Conservation (phyloP, 2,888 invertebrate genomes). For the Sthenelais limicola region DNA sequence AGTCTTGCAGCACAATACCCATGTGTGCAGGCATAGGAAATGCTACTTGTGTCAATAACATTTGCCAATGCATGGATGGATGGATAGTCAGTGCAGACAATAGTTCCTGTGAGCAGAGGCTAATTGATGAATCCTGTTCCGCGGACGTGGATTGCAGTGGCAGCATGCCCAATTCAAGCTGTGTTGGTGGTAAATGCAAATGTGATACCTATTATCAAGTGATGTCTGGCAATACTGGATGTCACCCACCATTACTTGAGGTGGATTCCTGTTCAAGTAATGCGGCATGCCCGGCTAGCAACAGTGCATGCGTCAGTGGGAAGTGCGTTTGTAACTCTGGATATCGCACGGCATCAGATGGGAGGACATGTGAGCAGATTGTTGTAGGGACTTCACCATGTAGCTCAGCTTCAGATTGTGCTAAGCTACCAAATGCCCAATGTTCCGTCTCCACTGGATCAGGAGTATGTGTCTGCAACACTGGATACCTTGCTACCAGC, state of each 20-base stretch:
- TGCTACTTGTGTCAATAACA: neutral
- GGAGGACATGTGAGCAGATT: constrained; percentile 7
- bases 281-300: neutral
- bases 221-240: neutral
- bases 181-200: neutral
- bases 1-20: neutral
- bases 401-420: neutral
- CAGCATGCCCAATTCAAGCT: neutral
- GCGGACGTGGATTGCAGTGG: constrained; percentile 11
- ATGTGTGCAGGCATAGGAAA: neutral
- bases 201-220: neutral
- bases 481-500: neutral
- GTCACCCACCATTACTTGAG: neutral
- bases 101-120: neutral
- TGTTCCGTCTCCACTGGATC: neutral
- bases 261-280: neutral
- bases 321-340: neutral
- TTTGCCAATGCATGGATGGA: neutral
- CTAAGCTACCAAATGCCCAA: neutral
- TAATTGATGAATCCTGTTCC: neutral
- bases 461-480: neutral
- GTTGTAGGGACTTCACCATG: constrained; percentile 1
- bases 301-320: neutral
- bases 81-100: neutral
- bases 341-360: neutral